Evolutionary conservation across 1,140 invertebrate genomes (phyloP), one percentile per base, ranked within the genome.

Genomic region (Zelostemma sp.): DNA sequence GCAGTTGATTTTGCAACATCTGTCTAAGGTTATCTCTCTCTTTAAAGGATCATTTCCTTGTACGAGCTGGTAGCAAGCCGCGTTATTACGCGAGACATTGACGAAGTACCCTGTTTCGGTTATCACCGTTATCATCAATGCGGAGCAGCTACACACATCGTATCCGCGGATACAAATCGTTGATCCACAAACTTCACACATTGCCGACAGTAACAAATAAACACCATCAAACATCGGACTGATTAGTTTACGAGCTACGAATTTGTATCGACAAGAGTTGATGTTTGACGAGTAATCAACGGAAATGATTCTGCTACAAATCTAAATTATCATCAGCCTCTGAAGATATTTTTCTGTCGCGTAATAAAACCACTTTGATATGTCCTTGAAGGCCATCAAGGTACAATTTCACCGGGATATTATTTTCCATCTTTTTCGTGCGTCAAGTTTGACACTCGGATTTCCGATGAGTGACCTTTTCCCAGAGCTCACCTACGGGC

Each of bases 41-140:
- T 47, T 50, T 8, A 35, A 46, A 47, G 16, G 17, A 68, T 43
- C 53, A 48, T 68, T 68, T 68, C 64, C 64, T 56, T 53, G 18
- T 51, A 56, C 45, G 64, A 57, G 57, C 64, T 61, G n/a, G 40
- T 50, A 60, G 50, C 64, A 57, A 55, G 54, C 15, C 45, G 58
- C 53, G 56, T 68, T 68, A 68, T 68, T 68, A 68, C 57, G 47
- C 41, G 57, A 46, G 58, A 68, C 64, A 68, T 54, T 61, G 58
- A 68, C 64, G 53, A 61, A 61, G 64, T 46, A 43, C 47, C 25
- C 47, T 46, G 58, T 56, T 68, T 53, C 21, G 46, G 47, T 68
- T 68, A 68, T 61, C 64, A 41, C 5, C 12, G 38, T 18, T 47
- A 31, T 67, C 46, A 67, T 60, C 64, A 46, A 18, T 16, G 38